Base-by-base conservation (phyloP, 2,888 invertebrate genomes). In the Alsophila aescularia region DNA sequence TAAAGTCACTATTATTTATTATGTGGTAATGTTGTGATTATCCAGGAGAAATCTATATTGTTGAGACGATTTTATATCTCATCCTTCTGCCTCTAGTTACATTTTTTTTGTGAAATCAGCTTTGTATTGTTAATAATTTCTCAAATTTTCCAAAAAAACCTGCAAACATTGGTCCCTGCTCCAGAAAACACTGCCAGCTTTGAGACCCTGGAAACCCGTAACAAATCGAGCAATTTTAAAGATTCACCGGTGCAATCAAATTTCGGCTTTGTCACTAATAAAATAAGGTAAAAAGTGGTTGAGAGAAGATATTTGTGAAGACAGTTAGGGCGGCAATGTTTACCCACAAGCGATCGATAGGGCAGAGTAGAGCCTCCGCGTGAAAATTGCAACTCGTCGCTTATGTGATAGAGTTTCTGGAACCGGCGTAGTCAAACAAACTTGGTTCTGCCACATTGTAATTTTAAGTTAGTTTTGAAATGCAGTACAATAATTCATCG, bases 291-390 rank as follows among this genome's bases (percentile, higher is more conserved):
- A 39, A 60, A 50, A 58, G 34, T 47, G 43, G 50, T 27, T 57
- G 62, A 37, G 61, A 54, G 24, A 64, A 52, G 43, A 58, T 59
- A 62, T 74, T 77, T 73, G 79, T 66, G 66, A 73, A 75, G 67
- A 73, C 75, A 73, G 79, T 75, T 72, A 81, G 87, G 88, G 88
- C 79, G 81, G 82, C 80, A 72, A 72, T 90, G 90, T 90, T 89
- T 90, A 87, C 82, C 74, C 78, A 88, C 88, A 84, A 77, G 70
- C 87, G 87, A 90, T 91, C 90, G 90, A 90, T 91, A 78, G 77
- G 73, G 68, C 65, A 66, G 65, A 67, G 72, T 69, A 69, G 68
- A 84, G 77, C 82, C 87, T 89, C 73, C 82, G 85, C 87, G 87
- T 84, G 90, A 90, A 90, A 90, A 88, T 91, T 87, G 90, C 90